These are phyloP conservation scores for Okapia johnstoni DNA, from an alignment of 2,113 vertebrate species.

Conservation along the genomic window DNA sequence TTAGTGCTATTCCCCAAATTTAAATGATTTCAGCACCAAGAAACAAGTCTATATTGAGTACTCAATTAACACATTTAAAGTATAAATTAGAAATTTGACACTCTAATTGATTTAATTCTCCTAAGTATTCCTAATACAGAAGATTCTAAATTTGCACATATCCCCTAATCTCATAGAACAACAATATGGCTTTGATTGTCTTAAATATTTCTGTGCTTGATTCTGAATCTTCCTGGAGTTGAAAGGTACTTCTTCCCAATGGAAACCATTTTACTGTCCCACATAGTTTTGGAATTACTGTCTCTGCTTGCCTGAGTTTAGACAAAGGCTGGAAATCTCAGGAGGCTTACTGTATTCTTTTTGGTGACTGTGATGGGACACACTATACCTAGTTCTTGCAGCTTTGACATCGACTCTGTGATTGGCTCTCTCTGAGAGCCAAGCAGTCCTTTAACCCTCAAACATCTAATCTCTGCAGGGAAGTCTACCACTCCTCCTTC, in stretches of 20 bases:
- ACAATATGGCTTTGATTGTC: not conserved
- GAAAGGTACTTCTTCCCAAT: not conserved
- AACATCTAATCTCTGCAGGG: not conserved
- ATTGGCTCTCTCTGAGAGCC: not conserved
- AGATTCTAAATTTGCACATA: not conserved
- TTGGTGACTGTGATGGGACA: not conserved
- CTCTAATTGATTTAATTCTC: not conserved
- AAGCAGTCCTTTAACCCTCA: not conserved
- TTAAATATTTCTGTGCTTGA: not conserved
- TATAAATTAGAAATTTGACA: not conserved
- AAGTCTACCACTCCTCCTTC: not conserved
- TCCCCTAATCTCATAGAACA: not conserved
- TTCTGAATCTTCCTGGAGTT: not conserved
- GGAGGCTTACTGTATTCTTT: not conserved
- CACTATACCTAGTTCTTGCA: not conserved
- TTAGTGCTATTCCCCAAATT: not conserved
- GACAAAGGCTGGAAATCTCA: not conserved
- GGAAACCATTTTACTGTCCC: not conserved
- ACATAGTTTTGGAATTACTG: not conserved
- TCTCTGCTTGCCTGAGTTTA: not conserved
- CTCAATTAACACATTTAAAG: not conserved
- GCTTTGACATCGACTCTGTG: not conserved
- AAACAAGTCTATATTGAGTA: not conserved
- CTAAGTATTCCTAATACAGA: not conserved
- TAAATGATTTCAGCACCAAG: not conserved